Conservation (phyloP, 2,113 vertebrate genomes). For the Apistogramma diplotaenia region DNA sequence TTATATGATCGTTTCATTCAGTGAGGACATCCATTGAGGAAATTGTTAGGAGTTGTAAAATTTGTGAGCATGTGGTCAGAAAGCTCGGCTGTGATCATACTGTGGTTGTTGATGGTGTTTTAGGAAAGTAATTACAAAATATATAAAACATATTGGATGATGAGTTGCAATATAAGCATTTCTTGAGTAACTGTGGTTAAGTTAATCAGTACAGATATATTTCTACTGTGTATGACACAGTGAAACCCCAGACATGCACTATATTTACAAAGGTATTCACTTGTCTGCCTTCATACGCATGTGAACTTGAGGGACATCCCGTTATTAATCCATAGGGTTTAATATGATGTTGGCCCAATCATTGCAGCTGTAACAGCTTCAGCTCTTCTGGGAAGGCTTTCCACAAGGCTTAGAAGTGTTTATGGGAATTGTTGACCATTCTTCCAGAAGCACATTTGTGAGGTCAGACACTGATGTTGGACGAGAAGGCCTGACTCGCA, state of each 20-base stretch:
- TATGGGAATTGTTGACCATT: too few relatives aligned
- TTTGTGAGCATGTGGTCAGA: not conserved
- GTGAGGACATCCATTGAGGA: accelerated
- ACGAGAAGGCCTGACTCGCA: too few relatives aligned
- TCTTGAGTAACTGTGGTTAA: not conserved
- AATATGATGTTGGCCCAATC: too few relatives aligned
- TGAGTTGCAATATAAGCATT: not conserved
- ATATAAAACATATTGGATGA: not conserved
- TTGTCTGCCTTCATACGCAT: too few relatives aligned
- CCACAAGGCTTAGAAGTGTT: too few relatives aligned
- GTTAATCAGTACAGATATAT: not conserved
- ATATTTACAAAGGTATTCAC: too few relatives aligned
- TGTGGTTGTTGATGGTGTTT: not conserved
- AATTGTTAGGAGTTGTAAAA: not conserved
- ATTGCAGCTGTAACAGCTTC: too few relatives aligned
- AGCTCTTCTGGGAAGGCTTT: too few relatives aligned
- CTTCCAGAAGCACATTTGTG: too few relatives aligned
- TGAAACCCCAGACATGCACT: not conserved
- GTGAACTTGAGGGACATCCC: too few relatives aligned
- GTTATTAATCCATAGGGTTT: too few relatives aligned
- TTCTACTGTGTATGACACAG: not conserved
- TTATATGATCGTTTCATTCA: not conserved
- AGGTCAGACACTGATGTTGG: too few relatives aligned
- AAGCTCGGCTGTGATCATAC: not conserved
- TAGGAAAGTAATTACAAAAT: not conserved